Base-by-base conservation (phyloP, 2,113 vertebrate species). In the Typhlomys cinereus region DNA sequence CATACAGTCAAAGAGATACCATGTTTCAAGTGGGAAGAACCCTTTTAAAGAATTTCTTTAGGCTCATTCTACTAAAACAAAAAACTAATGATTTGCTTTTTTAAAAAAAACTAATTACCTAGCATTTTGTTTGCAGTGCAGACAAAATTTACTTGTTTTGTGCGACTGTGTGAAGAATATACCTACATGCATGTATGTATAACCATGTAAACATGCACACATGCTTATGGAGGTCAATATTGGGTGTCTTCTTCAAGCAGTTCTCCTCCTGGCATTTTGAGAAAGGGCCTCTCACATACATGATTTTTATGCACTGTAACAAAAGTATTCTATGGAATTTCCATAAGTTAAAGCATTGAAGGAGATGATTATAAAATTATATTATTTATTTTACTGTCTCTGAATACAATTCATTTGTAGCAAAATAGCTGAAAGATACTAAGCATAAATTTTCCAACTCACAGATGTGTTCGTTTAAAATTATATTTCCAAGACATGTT, bases 321-420 rank as follows among this genome's bases (percentile, higher is more conserved):
- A 85, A 67, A 67, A 4, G 29, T 14, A 39, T 6, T 29, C 25
- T 36, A 36, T 15, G 59, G 27, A 74, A 92, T 66, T 69, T 78
- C 73, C 34, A n/a, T 74, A 76, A 90, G 70, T 66, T 79, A 95
- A 88, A 67, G 8, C n/a, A 89, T 66, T 71, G 21, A 50, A 90
- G 88, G 59, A 80, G 4, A 46, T 80, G 12, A 89, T 88, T 73
- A 66, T 27, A 89, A 85, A 90, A 66, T 36, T 50, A 1, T 79
- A 41, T 34, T 88, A 82, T 66, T 59, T 73, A 57, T 85, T 85
- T 89, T 48, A 31, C 48, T 67, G 73, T 48, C 52, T 89, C 74
- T 50, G 52, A 88, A 93, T 52, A 71, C 34, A 57, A 64, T 52
- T 88, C 41, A 83, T 82, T 76, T 91, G 70, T 50, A 84, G 20